A percentile compares a stretch with the other conserved stretches of the same genome.
Evolutionary conservation across 2,797 vertebrate genomes (phyloP).

Genomic region (Cheracebus regulus): DNA sequence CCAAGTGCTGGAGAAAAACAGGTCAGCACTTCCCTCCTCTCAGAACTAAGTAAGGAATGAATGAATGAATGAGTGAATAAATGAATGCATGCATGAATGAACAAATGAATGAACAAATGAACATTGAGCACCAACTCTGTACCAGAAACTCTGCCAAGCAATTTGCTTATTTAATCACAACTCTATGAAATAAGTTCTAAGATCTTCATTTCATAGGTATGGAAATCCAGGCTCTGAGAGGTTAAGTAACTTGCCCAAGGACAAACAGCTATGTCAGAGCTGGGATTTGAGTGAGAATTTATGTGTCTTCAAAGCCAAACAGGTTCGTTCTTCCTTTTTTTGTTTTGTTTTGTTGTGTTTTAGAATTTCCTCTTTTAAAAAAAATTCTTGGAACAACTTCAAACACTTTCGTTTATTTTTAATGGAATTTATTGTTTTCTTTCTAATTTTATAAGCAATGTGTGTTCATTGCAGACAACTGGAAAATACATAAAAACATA

Average conservation of each 20-base stretch:
- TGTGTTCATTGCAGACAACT: constrained; percentile 34
- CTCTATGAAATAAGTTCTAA: neutral
- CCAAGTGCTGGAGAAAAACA: neutral
- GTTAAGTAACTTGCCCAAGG: neutral
- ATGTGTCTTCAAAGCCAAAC: neutral
- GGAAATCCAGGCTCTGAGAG: neutral
- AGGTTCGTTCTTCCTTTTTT: neutral
- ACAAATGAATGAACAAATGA: neutral
- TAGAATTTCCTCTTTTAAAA: neutral
- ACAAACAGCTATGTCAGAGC: neutral
- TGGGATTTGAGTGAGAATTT: neutral
- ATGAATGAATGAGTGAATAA: too few species aligned
- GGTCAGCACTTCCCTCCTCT: neutral
- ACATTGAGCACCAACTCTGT: neutral
- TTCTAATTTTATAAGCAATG: constrained; percentile 61
- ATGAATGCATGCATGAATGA: neutral
- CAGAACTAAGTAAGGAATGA: neutral
- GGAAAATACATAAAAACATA: constrained; percentile 53
- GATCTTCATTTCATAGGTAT: neutral
- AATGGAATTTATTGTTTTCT: constrained; percentile 57
- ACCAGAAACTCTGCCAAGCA: neutral
- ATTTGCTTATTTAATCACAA: neutral
- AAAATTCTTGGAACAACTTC: constrained; percentile 39
- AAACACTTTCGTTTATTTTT: constrained; percentile 54
- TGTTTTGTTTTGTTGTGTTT: neutral